Conservation (phyloP, 2,888 invertebrate genomes). For the Didymodactylos carnosus region DNA sequence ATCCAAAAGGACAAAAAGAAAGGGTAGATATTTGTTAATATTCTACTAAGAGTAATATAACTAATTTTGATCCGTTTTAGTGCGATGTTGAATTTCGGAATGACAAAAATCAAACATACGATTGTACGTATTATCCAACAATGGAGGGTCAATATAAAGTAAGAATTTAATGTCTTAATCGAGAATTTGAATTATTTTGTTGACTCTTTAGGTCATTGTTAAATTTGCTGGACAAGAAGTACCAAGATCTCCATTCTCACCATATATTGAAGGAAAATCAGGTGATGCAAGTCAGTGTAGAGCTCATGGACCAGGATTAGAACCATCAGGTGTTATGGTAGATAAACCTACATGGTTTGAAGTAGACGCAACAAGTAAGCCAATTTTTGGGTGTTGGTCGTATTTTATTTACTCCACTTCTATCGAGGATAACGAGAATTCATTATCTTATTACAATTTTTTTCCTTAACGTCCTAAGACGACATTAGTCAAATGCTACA, state of each 20-base stretch:
- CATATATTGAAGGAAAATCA: conserved; percentile 54
- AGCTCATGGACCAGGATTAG: conserved; percentile 58
- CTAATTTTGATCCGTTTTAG: conserved; percentile 30
- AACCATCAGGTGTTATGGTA: conserved; percentile 51
- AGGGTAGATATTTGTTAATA: conserved; percentile 19
- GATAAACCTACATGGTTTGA: conserved; percentile 60
- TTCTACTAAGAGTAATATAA: not conserved
- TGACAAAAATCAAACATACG: conserved; percentile 60
- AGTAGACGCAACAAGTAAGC: conserved; percentile 52
- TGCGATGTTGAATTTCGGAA: conserved; percentile 60
- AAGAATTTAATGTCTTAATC: not conserved
- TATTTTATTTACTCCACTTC: too few species aligned
- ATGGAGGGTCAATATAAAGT: conserved; percentile 53
- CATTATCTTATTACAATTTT: too few species aligned
- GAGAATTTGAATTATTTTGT: not conserved
- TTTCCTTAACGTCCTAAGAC: too few species aligned
- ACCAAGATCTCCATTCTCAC: conserved; percentile 58
- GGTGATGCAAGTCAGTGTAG: conserved; percentile 44
- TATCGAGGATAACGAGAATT: not conserved
- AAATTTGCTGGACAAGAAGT: conserved; percentile 56
- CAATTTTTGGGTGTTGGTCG: not conserved
- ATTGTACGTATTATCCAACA: conserved; percentile 56
- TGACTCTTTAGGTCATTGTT: conserved; percentile 44
- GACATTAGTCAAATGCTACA: too few species aligned
- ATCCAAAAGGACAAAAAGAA: conserved; percentile 41